These are phyloP conservation scores for Sycophaga agraensis DNA, from an alignment of 1,140 invertebrate species.

Conservation along the genomic window DNA sequence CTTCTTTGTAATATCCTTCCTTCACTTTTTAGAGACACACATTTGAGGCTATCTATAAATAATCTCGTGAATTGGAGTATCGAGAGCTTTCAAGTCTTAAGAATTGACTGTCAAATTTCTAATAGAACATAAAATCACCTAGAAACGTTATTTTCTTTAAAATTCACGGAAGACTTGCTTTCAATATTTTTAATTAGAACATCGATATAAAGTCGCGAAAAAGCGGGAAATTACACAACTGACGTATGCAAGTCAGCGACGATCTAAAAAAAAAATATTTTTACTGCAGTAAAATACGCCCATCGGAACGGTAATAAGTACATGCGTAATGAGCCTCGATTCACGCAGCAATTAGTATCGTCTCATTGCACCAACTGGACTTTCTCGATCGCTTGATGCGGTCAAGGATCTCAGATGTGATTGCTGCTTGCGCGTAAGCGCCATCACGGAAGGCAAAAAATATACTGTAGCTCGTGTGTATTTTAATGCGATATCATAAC, in stretches of 20 bases:
- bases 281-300: neutral
- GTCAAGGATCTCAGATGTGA: conserved; percentile 50
- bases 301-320: conserved; percentile 30
- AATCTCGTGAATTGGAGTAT: too few relatives aligned
- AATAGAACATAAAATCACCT: too few relatives aligned
- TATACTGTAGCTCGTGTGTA: neutral
- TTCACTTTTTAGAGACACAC: too few relatives aligned
- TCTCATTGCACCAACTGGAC: conserved; percentile 38
- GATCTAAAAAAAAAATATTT: neutral
- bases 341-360: conserved; percentile 31
- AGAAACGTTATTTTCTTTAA: neutral
- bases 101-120: too few relatives aligned
- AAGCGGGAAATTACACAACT: conserved; percentile 16
- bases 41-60: too few relatives aligned
- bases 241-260: neutral
- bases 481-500: neutral
- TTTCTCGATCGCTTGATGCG: conserved; percentile 43
- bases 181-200: neutral
- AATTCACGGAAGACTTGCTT: neutral
- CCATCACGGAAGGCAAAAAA: neutral
- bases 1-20: too few relatives aligned
- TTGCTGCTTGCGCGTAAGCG: neutral
- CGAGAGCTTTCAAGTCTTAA: too few relatives aligned
- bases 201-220: neutral
- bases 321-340: conserved; percentile 28